A percentile compares a stretch with the other conserved stretches of the same genome.
Evolutionary conservation across 1,140 invertebrate genomes (phyloP).

Genomic region (Diorhabda sublineata): DNA sequence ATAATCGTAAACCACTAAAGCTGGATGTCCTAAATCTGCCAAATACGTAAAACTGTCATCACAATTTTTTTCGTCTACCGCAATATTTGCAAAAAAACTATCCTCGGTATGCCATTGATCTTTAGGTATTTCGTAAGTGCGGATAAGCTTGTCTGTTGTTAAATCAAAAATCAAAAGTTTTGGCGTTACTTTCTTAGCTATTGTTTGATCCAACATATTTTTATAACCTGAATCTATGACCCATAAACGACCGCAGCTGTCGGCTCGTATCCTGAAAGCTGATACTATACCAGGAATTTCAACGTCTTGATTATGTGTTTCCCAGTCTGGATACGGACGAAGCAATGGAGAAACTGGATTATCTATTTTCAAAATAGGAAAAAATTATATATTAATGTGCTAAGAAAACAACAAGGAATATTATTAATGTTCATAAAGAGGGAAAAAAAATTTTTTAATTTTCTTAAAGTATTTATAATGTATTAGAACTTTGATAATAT

Average conservation of each 20-base stretch:
- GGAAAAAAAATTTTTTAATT: no score
- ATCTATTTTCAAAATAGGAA: slow-evolving; percentile 47
- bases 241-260: slow-evolving; percentile 71
- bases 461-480: no score
- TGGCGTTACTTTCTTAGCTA: slow-evolving; percentile 48
- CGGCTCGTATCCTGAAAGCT: slow-evolving; percentile 66
- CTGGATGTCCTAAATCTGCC: slow-evolving; percentile 61
- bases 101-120: slow-evolving; percentile 59
- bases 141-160: slow-evolving; percentile 62
- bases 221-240: slow-evolving; percentile 67
- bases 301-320: slow-evolving; percentile 51
- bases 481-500: no score
- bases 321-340: slow-evolving; percentile 71
- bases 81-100: slow-evolving; percentile 72
- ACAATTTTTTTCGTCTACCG: slow-evolving; percentile 66
- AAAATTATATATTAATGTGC: no score
- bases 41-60: slow-evolving; percentile 63
- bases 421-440: no score
- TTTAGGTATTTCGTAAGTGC: slow-evolving; percentile 58
- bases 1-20: slow-evolving; percentile 68
- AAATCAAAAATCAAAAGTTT: slow-evolving; percentile 70
- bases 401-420: no score
- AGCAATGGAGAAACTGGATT: slow-evolving; percentile 61
- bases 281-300: slow-evolving; percentile 64
- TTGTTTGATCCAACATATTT: slow-evolving; percentile 13